A percentile compares a stretch with the other conserved stretches of the same genome.
Conservation (phyloP, 2,888 invertebrate species). For the Metacarcinus magister region DNA sequence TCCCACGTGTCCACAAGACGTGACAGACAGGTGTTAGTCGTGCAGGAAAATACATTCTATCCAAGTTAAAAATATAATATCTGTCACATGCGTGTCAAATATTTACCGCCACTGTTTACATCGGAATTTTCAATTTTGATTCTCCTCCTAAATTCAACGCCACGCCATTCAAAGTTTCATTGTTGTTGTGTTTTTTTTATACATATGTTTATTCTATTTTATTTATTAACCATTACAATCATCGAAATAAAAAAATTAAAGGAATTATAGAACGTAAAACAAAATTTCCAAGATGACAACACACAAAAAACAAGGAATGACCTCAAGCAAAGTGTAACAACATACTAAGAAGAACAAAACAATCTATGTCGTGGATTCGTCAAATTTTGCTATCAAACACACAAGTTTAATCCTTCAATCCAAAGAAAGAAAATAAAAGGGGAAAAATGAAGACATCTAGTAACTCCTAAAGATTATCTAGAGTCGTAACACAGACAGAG, state of each 20-base stretch:
- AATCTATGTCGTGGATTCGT: not conserved
- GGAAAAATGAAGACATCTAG: not conserved
- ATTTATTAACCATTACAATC: too few relatives aligned
- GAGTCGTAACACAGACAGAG: not conserved
- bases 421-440: not conserved
- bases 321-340: not conserved
- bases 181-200: not conserved
- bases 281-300: not conserved
- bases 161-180: not conserved
- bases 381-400: not conserved
- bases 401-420: not conserved
- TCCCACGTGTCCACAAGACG: not conserved
- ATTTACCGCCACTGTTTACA: constrained; percentile 26
- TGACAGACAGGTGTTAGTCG: constrained; percentile 26
- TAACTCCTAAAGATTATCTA: not conserved
- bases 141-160: not conserved
- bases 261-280: not conserved
- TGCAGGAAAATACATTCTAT: not conserved
- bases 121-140: constrained; percentile 1
- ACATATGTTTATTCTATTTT: not conserved
- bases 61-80: constrained; percentile 2
- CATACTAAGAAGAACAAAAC: not conserved
- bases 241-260: not conserved
- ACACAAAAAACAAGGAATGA: not conserved
- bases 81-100: constrained; percentile 5